Evolutionary conservation across 2,888 invertebrate genomes (phyloP).

Genomic region (Norana najaformis): DNA sequence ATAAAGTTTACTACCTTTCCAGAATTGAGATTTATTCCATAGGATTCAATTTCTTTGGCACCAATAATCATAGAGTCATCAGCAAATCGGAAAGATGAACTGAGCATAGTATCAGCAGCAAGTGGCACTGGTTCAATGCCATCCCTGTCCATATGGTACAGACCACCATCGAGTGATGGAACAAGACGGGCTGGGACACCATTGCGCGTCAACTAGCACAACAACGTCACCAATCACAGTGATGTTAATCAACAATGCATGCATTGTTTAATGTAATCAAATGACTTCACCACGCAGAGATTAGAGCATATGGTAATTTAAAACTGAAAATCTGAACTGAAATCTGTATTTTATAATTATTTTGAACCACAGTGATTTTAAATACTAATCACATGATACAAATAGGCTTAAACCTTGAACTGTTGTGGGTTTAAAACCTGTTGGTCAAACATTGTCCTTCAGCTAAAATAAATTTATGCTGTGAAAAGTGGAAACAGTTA

Average conservation of each 20-base stretch:
- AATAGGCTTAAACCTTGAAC: not conserved
- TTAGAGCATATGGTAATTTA: no score
- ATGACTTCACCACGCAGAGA: no score
- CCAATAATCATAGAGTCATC: slow-evolving; percentile 67
- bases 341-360: no score
- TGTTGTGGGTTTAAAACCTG: no score
- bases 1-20: slow-evolving; percentile 65
- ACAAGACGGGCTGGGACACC: slow-evolving; percentile 71
- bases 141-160: slow-evolving; percentile 89
- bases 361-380: not conserved
- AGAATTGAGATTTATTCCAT: slow-evolving; percentile 79
- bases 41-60: slow-evolving; percentile 82
- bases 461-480: no score
- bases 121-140: slow-evolving; percentile 84
- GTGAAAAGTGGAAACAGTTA: not conserved
- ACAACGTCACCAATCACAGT: not conserved
- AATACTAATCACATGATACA: not conserved
- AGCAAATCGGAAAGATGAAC: slow-evolving; percentile 76
- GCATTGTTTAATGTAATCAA: not conserved
- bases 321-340: no score
- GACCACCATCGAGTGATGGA: slow-evolving; percentile 85
- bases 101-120: slow-evolving; percentile 81
- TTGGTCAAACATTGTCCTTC: no score
- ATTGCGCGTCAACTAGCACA: slow-evolving; percentile 51
- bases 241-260: not conserved